phyloP scores from a whole-genome alignment of 2,888 invertebrate species.

The Eupithecia vulgata region DNA sequence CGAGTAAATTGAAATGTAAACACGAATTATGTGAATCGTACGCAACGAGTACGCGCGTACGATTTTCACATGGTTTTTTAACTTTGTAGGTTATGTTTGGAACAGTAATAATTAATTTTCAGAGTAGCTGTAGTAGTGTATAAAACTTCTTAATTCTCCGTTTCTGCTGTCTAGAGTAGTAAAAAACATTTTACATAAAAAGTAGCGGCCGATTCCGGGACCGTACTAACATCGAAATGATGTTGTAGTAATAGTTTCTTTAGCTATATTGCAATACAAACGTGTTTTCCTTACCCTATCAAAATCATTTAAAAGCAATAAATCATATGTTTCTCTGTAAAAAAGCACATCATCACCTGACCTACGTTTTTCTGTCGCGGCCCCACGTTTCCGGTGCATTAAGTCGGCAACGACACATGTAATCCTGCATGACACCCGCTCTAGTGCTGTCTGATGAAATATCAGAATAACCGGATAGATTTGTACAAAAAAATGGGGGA shows the following conservation, averaged over 20 bases:
- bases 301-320: slow-evolving; percentile 24
- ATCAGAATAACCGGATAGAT: slow-evolving; percentile 13
- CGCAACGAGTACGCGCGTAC: too few relatives aligned
- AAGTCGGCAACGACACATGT: slow-evolving; percentile 74
- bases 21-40: too few relatives aligned
- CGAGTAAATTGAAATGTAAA: too few relatives aligned
- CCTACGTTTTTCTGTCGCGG: slow-evolving; percentile 40
- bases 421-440: slow-evolving; percentile 59
- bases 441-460: slow-evolving; percentile 29
- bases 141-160: too few relatives aligned
- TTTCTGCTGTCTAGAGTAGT: too few relatives aligned
- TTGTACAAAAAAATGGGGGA: not conserved
- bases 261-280: not conserved
- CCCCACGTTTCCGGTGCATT: slow-evolving; percentile 66
- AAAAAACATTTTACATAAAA: too few relatives aligned
- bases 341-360: slow-evolving; percentile 36
- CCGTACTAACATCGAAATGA: not conserved
- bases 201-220: too few relatives aligned
- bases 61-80: too few relatives aligned
- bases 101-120: too few relatives aligned
- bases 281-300: not conserved
- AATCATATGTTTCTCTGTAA: slow-evolving; percentile 27
- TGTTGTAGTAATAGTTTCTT: not conserved
- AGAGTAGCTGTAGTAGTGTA: too few relatives aligned
- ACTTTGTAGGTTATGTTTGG: too few relatives aligned